Percentiles rank a stretch among this genome's conserved stretches.
These are phyloP conservation scores for Cyprinodon diabolis DNA, from an alignment of 2,797 vertebrate genomes.

Conservation along the genomic window DNA sequence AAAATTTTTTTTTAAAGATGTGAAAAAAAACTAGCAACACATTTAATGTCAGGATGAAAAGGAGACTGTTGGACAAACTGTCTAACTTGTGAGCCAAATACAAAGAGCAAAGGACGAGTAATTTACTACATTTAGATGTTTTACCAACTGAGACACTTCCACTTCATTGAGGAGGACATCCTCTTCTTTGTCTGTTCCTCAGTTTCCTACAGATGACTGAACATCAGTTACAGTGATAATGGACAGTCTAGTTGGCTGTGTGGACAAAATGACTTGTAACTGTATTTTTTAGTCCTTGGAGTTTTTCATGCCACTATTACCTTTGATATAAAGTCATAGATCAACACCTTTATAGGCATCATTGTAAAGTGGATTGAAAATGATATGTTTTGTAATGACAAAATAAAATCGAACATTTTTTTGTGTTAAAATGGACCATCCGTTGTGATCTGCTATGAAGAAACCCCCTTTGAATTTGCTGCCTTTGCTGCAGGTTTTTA, in stretches of 20 bases:
- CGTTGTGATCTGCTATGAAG: background rate
- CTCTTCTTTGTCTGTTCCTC: constrained; percentile 27
- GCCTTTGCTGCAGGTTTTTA: background rate
- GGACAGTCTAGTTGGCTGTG: background rate
- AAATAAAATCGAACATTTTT: background rate
- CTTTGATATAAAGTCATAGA: background rate
- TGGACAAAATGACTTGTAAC: background rate
- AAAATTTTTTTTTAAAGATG: constrained; percentile 24
- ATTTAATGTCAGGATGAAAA: constrained; percentile 28
- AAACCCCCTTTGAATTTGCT: background rate
- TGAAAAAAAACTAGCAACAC: constrained; percentile 6
- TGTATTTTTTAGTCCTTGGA: background rate
- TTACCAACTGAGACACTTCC: constrained; percentile 46
- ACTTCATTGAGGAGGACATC: constrained; percentile 22
- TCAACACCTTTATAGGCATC: background rate
- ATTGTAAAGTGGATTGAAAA: background rate
- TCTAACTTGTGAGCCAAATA: background rate
- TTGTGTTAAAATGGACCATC: background rate
- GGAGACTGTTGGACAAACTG: constrained; percentile 41
- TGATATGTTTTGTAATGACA: background rate
- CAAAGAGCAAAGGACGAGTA: constrained; percentile 16
- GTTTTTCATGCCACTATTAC: background rate
- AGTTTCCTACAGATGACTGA: constrained; percentile 5
- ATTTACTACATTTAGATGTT: constrained; percentile 2
- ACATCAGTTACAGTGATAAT: background rate